Base-by-base conservation (phyloP, 2,888 invertebrate genomes). In the Meiosimyza platycephala region DNA sequence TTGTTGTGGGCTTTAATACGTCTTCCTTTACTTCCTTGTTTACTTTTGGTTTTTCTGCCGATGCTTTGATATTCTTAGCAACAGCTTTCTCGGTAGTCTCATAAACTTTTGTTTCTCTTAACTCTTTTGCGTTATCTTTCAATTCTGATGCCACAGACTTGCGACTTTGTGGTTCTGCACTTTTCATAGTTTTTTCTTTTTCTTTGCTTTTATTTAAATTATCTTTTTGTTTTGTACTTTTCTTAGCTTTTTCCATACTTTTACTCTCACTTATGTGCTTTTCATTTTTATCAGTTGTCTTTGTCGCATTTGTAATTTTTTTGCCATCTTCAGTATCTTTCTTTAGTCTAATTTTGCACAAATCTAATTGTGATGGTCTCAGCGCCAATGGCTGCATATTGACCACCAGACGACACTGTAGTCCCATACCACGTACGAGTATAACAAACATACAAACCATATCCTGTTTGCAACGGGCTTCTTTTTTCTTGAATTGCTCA, bases 321-420 rank as follows among this genome's bases (percentile, higher is more conserved):
- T 40, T 40, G 9, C 9, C 40, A 9, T n/a, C 57, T 5, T 74
- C 71, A 48, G 73, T 66, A 0, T 77, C 77, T 66, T 84, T 87
- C 68, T 84, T 87, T 15, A 81, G 88, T 74, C 91, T 90, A 55
- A 92, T 85, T 11, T 91, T 90, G 84, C 90, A 90, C 65, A 94
- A 86, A 80, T 93, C 92, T 67, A 90, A 89, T 71, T 85, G 86
- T 6, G 90, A 89, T 47, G 94, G 93, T 84, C 92, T 92, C 73
- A 95, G 84, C 1, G 94, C 92, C 71, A 94, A 88, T 3, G 95
- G 93, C 79, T 92, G 92, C 80, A 97, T 90, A 76, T 95, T 95
- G 66, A 94, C 89, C 75, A 97, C 91, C 50, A 98, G 86, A 66
- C 98, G 90, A 80, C 93, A 93, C 82, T 94, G 92, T 73, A 96